Conservation (phyloP, 2,888 invertebrate genomes). For the Clitarchus hookeri region DNA sequence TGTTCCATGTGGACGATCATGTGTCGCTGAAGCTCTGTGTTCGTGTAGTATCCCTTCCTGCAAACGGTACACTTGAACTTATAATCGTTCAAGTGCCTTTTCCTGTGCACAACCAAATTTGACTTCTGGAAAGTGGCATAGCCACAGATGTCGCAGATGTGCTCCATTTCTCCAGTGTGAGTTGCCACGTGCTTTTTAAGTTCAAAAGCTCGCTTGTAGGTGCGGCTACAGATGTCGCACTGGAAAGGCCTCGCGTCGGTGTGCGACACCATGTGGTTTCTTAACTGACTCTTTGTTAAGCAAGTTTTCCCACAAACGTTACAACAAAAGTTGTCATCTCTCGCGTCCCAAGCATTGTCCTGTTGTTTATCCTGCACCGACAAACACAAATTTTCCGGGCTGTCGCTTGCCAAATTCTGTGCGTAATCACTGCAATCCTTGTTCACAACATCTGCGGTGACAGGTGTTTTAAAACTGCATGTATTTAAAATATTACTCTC, state of each 20-base stretch:
- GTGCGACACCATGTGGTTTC: slow-evolving; percentile 54
- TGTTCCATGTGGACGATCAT: slow-evolving; percentile 47
- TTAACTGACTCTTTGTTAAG: slow-evolving; percentile 44
- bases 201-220: slow-evolving; percentile 45
- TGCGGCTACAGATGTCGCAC: slow-evolving; percentile 50
- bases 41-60: slow-evolving; percentile 59
- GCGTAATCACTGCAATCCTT: background rate
- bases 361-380: background rate
- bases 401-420: background rate
- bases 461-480: background rate
- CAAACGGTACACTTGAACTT: slow-evolving; percentile 59
- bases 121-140: slow-evolving; percentile 51
- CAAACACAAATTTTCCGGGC: background rate
- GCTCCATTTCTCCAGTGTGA: slow-evolving; percentile 49
- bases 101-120: slow-evolving; percentile 49
- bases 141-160: slow-evolving; percentile 50
- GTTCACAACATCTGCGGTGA: background rate
- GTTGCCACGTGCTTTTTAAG: slow-evolving; percentile 50
- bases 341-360: background rate
- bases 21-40: slow-evolving; percentile 55
- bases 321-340: slow-evolving; percentile 48
- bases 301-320: slow-evolving; percentile 34
- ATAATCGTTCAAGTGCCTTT: slow-evolving; percentile 56
- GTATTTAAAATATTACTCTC: background rate
- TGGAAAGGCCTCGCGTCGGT: slow-evolving; percentile 59